Base-by-base conservation (phyloP, 2,888 invertebrate species). In the Lasioglossum morio region DNA sequence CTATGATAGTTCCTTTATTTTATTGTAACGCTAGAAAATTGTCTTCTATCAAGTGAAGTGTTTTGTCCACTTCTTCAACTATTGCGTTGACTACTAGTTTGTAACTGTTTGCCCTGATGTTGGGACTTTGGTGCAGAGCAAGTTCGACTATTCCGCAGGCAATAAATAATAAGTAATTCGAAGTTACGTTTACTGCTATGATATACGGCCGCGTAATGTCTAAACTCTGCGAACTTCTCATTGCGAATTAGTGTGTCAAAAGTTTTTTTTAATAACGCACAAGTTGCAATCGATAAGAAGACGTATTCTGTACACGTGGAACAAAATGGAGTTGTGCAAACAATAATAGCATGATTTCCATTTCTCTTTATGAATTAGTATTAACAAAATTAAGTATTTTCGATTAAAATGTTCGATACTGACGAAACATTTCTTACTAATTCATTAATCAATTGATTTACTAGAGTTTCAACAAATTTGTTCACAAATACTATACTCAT, bases 221-320 rank as follows among this genome's bases (percentile, higher is more conserved):
- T 73, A 46, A 86, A 81, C 73, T 85, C 34, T 12, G 34, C 23
- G 14, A 84, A 77, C 72, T 70, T 80, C 46, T 27, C 40, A 12
- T 46, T 30, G 4, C 43, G 43, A 16, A 46, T 27, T 16, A 23
- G 40, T 37, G 66, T 7, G 70, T 27, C 70, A 37, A n/a, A 86
- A 85, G 81, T 79, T 86, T 86, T 86, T 86, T 85, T 86, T 85
- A 79, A 86, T 85, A 85, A 77, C 81, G 37, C 43, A 57, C 69
- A 34, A 60, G 46, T 74, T 37, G 48, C 73, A 30, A 81, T 73
- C 73, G 48, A 77, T 27, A 10, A 30, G 27, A 66, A n/a, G 48
- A 34, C 16, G 34, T 46, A 30, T 8, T 14, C 12, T 5, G 2
- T 53, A 23, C 37, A 14, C 14, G 12, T 12, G 27, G 4, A 7